phyloP scores from a whole-genome alignment of 2,888 invertebrate species.

The Patella caerulea region DNA sequence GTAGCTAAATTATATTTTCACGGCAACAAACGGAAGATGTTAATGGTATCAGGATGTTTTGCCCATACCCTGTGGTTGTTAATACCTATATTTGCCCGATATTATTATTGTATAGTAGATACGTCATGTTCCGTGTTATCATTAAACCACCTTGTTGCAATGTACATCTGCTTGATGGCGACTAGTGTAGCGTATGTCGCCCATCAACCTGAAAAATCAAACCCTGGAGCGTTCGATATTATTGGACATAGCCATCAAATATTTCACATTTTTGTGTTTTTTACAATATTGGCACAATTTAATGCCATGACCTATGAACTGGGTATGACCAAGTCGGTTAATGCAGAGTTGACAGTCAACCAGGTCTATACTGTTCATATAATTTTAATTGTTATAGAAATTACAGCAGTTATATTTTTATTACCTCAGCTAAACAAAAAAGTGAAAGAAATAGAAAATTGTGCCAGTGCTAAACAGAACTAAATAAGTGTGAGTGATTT shows the following conservation, averaged over 20 bases:
- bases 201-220: conserved; percentile 46
- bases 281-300: neutral
- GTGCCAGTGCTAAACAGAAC: neutral
- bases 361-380: too few relatives aligned
- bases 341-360: neutral
- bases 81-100: conserved; percentile 30
- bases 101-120: conserved; percentile 32
- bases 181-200: conserved; percentile 48
- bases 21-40: conserved; percentile 35
- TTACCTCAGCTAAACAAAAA: neutral
- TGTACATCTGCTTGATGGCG: conserved; percentile 21
- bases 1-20: conserved; percentile 32
- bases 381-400: neutral
- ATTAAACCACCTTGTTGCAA: conserved; percentile 36
- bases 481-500: neutral
- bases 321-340: neutral
- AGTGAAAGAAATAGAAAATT: neutral
- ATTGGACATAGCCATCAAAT: conserved; percentile 40
- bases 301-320: neutral
- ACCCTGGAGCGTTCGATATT: conserved; percentile 45
- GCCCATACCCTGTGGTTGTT: conserved; percentile 28
- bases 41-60: conserved; percentile 38
- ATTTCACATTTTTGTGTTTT: conserved; percentile 29
- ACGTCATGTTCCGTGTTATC: conserved; percentile 26
- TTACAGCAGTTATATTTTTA: neutral